Conservation (phyloP, 2,113 vertebrate genomes). For the Falco punctatus region DNA sequence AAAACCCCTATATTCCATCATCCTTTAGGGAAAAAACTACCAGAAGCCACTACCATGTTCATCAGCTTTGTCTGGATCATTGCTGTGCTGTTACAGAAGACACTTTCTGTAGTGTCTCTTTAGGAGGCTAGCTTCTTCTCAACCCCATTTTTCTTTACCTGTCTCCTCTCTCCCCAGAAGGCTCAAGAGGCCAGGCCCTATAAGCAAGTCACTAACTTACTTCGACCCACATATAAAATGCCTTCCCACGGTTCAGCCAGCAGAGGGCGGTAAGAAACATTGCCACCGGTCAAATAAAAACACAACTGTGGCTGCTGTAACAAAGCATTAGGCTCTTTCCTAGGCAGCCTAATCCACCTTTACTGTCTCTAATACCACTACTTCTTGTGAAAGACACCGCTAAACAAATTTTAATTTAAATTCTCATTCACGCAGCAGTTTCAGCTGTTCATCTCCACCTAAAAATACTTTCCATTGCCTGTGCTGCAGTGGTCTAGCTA, state of each 20-base stretch:
- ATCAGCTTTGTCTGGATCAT: not conserved
- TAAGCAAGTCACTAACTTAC: not conserved
- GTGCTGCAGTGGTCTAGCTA: not conserved
- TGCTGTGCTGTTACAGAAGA: not conserved
- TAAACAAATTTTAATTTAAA: not conserved
- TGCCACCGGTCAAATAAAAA: not conserved
- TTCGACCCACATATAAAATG: not conserved
- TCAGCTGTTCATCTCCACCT: not conserved
- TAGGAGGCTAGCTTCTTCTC: not conserved
- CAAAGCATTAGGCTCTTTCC: not conserved
- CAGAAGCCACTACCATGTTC: not conserved
- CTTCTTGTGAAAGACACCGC: not conserved
- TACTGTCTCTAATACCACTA: not conserved
- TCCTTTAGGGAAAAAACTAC: not conserved
- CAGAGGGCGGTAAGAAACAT: not conserved
- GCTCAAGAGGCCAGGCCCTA: not conserved
- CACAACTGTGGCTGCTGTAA: not conserved
- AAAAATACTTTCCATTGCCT: not conserved
- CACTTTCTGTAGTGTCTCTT: not conserved
- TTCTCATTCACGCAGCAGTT: not conserved
- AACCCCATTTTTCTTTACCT: not conserved
- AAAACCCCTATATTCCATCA: not conserved
- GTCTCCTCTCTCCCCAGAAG: not conserved
- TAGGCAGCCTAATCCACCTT: not conserved
- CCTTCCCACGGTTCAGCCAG: not conserved